Evolutionary conservation across 2,888 invertebrate genomes (phyloP).

Genomic region (Drosophila meridionalis): DNA sequence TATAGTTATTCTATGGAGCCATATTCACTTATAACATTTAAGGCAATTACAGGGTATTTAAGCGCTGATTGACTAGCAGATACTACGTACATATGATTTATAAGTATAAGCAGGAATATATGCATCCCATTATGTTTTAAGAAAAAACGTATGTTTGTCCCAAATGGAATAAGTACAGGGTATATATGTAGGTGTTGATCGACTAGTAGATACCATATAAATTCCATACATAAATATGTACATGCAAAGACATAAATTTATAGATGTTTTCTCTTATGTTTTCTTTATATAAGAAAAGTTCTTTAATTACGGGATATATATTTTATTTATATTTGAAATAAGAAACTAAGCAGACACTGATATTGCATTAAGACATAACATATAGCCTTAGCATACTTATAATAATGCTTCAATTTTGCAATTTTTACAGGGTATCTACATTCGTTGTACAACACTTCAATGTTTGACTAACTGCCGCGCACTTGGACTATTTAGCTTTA

Average conservation of each 20-base stretch:
- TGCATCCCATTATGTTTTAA: neutral
- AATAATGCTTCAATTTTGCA: too few species aligned
- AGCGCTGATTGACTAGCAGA: neutral
- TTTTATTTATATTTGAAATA: too few species aligned
- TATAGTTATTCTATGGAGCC: too few species aligned
- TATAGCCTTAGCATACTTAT: too few species aligned
- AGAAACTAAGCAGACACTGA: too few species aligned
- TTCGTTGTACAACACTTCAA: neutral
- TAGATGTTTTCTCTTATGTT: too few species aligned
- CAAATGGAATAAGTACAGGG: neutral
- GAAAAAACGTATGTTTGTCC: neutral
- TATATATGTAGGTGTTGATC: neutral
- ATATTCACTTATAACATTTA: too few species aligned
- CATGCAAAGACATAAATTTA: neutral
- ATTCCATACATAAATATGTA: neutral
- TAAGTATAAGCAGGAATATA: too few species aligned
- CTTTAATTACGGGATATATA: too few species aligned
- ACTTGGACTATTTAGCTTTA: neutral
- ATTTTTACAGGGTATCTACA: conserved; percentile 21
- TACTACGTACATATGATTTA: neutral
- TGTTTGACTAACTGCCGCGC: neutral
- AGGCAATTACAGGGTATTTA: neutral
- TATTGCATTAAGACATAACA: too few species aligned
- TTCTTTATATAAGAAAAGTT: too few species aligned
- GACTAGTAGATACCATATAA: neutral